Evolutionary conservation across 2,797 vertebrate species (phyloP), one percentile per base, ranked within the genome.

Genomic region (Sphaeramia orbicularis): DNA sequence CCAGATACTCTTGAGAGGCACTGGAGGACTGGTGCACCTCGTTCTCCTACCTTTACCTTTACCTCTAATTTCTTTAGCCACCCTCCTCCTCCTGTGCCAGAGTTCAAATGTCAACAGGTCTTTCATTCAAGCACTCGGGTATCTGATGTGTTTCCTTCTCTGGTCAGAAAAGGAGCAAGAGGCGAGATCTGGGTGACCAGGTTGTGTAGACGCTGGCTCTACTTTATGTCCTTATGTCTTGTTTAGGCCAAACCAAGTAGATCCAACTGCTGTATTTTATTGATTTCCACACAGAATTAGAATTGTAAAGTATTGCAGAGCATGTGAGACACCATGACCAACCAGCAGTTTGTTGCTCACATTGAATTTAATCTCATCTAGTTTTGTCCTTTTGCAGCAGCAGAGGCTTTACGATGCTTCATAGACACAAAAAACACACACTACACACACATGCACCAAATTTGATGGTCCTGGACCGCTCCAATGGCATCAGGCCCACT

Each of bases 1-100:
- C 83, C 60, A 61, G 88, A 94, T 85, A 92, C 92, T 64, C 87
- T 90, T 76, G 67, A 90, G 81, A 93, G 90, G 83, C 81, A 84
- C 7, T 76, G 72, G 47, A 89, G 80, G 86, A 88, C 80, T 55
- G 35, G 74, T 76, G 80, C 83, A 50, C 77, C 74, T 80, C 62
- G 44, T 64, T 69, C 58, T 71, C 69, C 62, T 63, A 27, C 76
- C 76, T 65, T 52, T n/a, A n/a, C n/a, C n/a, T n/a, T n/a, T 56
- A 42, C 53, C 53, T 55, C 78, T 77, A 68, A n/a, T n/a, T n/a
- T n/a, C n/a, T n/a, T n/a, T n/a, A n/a, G n/a, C n/a, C n/a, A n/a
- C n/a, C n/a, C n/a, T n/a, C n/a, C n/a, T n/a, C n/a, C n/a, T 57
- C 42, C 52, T 55, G 71, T 57, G 15, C 12, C 68, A 73, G 61